phyloP scores from a whole-genome alignment of 1,140 invertebrate species.

The Pogonomyrmex barbatus region DNA sequence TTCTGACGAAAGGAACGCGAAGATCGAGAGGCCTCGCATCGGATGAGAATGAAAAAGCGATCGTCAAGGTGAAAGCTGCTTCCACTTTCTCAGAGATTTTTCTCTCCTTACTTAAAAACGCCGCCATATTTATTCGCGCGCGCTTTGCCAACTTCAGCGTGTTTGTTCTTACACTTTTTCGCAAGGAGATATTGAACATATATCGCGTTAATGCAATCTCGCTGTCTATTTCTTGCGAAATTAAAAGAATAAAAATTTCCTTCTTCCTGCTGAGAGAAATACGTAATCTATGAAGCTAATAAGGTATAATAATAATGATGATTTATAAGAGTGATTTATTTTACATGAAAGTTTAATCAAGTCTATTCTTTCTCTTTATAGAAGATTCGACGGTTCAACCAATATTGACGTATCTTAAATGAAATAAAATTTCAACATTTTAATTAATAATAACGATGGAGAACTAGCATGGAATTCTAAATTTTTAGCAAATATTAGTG shows the following conservation, averaged over 20 bases:
- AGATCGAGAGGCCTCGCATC: slow-evolving; percentile 40
- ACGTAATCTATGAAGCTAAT: background rate
- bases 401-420: background rate
- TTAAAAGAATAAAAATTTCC: background rate
- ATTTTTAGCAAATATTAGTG: background rate
- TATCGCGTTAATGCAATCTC: background rate
- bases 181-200: background rate
- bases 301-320: background rate
- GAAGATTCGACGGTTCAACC: background rate
- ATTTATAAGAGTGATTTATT: background rate
- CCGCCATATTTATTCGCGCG: slow-evolving; percentile 4
- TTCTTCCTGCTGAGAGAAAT: background rate
- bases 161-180: slow-evolving; percentile 8
- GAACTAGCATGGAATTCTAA: background rate
- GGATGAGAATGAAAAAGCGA: slow-evolving; percentile 26
- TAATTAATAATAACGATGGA: background rate
- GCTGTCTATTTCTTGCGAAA: background rate
- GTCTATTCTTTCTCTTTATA: background rate
- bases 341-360: background rate
- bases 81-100: slow-evolving; percentile 21
- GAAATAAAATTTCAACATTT: background rate
- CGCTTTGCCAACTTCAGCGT: background rate
- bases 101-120: slow-evolving; percentile 33
- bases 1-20: slow-evolving; percentile 26
- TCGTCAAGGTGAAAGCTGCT: slow-evolving; percentile 43